phyloP scores from a whole-genome alignment of 2,888 invertebrate species.

The Bugula neritina region DNA sequence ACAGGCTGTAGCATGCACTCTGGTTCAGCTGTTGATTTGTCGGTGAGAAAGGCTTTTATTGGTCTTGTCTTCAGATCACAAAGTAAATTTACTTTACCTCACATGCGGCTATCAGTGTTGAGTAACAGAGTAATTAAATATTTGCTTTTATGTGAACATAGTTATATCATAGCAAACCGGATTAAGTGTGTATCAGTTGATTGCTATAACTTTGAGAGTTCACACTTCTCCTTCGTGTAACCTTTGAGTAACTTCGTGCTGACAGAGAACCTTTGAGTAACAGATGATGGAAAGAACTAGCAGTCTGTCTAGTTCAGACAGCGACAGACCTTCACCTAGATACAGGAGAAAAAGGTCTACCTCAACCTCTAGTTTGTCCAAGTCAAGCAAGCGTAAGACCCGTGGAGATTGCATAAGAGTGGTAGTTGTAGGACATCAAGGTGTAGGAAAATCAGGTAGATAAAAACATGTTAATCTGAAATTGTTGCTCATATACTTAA shows the following conservation, averaged over 20 bases:
- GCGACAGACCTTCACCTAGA: not conserved
- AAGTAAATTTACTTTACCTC: not conserved
- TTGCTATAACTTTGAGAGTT: too few species aligned
- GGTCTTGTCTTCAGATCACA: too few species aligned
- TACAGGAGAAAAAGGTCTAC: not conserved
- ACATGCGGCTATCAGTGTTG: not conserved
- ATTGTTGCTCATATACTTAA: too few species aligned
- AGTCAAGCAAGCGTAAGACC: not conserved
- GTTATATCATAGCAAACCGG: too few species aligned
- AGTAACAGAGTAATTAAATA: not conserved
- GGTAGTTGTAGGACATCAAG: not conserved
- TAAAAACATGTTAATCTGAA: too few species aligned
- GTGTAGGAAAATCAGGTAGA: constrained; percentile 14
- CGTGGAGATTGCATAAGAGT: not conserved
- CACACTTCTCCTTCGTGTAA: not conserved
- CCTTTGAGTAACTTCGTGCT: too few species aligned
- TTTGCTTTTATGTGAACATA: too few species aligned
- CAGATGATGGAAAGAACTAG: not conserved
- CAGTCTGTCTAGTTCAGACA: constrained; percentile 14
- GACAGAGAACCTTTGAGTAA: not conserved
- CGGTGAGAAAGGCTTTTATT: too few species aligned
- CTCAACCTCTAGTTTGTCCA: not conserved
- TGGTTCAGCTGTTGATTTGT: too few species aligned
- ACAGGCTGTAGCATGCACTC: too few species aligned
- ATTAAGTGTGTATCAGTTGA: too few species aligned